Percentiles rank a stretch among this genome's conserved stretches.
Conservation (phyloP, 1,140 invertebrate genomes). For the Ruditapes philippinarum region DNA sequence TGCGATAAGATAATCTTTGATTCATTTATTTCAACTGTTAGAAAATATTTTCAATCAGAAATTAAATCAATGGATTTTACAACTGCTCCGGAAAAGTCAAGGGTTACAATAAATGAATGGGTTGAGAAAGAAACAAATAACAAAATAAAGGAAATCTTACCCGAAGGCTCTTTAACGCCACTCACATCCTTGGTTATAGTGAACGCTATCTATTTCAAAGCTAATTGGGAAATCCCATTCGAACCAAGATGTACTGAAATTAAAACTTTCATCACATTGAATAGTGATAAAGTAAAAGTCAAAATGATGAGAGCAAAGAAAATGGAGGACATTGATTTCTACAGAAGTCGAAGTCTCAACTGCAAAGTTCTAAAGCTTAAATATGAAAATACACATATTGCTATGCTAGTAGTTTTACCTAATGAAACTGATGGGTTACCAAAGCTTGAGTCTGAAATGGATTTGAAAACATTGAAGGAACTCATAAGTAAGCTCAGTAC, state of each 20-base stretch:
- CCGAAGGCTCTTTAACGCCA: constrained; percentile 84
- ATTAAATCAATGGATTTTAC: neutral
- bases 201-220: constrained; percentile 93
- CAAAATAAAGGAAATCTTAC: constrained; percentile 80
- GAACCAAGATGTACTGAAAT: constrained; percentile 87
- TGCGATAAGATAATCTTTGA: neutral
- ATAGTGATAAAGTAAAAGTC: constrained; percentile 83
- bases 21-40: neutral
- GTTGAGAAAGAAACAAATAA: neutral
- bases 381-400: constrained; percentile 89
- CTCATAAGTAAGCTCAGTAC: neutral
- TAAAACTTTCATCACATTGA: constrained; percentile 33
- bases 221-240: constrained; percentile 92
- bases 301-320: constrained; percentile 86
- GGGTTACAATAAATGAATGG: neutral
- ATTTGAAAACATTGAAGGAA: constrained; percentile 85
- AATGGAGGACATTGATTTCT: constrained; percentile 87
- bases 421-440: constrained; percentile 80
- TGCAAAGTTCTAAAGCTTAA: constrained; percentile 91
- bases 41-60: neutral
- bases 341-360: constrained; percentile 91
- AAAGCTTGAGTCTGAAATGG: constrained; percentile 87
- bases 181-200: constrained; percentile 90
- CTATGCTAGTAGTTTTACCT: constrained; percentile 92
- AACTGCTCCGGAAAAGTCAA: neutral